Base-by-base conservation (phyloP, 1,140 invertebrate genomes). In the Solenopsis invicta region DNA sequence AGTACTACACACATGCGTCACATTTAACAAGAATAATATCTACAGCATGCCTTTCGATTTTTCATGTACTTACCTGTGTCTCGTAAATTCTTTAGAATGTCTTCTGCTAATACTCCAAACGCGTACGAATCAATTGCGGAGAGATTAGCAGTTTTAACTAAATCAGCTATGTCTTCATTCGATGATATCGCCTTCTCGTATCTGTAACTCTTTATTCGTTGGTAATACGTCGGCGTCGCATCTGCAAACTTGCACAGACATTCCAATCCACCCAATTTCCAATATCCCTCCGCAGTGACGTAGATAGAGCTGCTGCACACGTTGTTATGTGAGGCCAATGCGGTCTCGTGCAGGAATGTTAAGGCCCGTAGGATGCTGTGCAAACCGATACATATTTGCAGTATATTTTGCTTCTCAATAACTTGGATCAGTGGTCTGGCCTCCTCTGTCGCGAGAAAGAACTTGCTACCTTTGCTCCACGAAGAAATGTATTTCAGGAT, bases 231-330 rank as follows among this genome's bases (percentile, higher is more conserved):
- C 66, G 95, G 90, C 50, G 96, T 97, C 13, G 98, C 94, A 66
- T 98, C 97, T 77, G 94, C 94, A 91, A 97, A 97, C 89, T 96
- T 96, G 94, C 97, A 98, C 0, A 98, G 95, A 95, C 97, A 98
- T 93, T 98, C 98, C 75, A 98, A 95, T 5, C 97, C 98, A 24
- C 97, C 97, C 18, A 99, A 95, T 94, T 97, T 98, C 98, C 98
- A 98, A 82, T 96, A 97, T 8, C 98, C 98, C 94, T 98, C 97
- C 18, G 96, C 95, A 10, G 97, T 97, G 4, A 98, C 97, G 95
- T 98, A 98, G 80, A 99, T 96, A n/a, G 98, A 97, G 88, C 97
- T 96, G 81, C 96, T 96, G 92, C 97, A 97, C 24, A 99, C 94
- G 95, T 98, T 98, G 77, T 98, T 98, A 93, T 98, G 98, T 29